Evolutionary conservation across 2,888 invertebrate species (phyloP).

Genomic region (Ramazzottius varieornatus): DNA sequence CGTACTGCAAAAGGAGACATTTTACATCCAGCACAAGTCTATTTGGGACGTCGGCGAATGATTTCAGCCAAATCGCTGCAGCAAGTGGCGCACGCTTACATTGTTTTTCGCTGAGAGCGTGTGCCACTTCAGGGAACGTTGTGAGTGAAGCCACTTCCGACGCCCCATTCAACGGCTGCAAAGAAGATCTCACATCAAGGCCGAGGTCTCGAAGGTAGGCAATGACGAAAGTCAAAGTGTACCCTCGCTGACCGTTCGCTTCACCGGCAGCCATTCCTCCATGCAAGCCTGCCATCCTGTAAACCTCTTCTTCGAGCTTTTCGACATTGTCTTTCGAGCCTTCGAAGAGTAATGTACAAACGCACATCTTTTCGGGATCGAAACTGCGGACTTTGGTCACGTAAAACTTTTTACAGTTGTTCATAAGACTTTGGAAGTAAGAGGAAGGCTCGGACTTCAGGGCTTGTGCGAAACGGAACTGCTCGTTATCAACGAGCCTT

Average conservation of each 20-base stretch:
- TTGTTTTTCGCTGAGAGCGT: no score
- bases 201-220: slow-evolving; percentile 55
- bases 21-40: no score
- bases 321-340: slow-evolving; percentile 25
- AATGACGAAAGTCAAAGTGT: slow-evolving; percentile 84
- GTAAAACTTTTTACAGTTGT: slow-evolving; percentile 57
- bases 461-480: slow-evolving; percentile 56
- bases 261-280: slow-evolving; percentile 66
- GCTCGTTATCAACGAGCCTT: slow-evolving; percentile 85
- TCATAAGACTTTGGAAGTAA: slow-evolving; percentile 38
- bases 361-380: slow-evolving; percentile 48
- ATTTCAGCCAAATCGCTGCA: no score
- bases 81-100: no score
- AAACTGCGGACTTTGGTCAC: slow-evolving; percentile 65
- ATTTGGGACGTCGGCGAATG: no score
- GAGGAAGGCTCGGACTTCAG: slow-evolving; percentile 26
- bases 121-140: no score
- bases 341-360: slow-evolving; percentile 78
- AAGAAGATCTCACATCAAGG: not conserved
- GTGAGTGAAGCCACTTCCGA: no score
- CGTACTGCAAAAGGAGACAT: slow-evolving; percentile 36
- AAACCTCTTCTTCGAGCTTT: slow-evolving; percentile 3
- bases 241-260: slow-evolving; percentile 76
- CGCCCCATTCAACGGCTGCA: no score
- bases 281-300: slow-evolving; percentile 7